Evolutionary conservation across 2,113 vertebrate species (phyloP).

Genomic region (Osmerus eperlanus): DNA sequence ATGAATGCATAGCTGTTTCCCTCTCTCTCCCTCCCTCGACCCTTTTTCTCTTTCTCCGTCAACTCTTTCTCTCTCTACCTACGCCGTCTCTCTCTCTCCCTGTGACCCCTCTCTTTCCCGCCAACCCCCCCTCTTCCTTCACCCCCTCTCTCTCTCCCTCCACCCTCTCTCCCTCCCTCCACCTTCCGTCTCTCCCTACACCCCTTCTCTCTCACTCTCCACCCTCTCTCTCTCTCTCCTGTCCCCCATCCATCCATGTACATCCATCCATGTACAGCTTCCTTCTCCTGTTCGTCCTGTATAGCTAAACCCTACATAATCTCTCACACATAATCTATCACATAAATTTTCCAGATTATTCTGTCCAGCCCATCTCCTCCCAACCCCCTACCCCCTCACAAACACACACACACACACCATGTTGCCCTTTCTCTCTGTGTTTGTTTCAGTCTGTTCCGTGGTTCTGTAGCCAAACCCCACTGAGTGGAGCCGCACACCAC

Average conservation of each 20-base stretch:
- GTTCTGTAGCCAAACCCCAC: background rate
- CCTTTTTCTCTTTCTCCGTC: constrained; percentile 12
- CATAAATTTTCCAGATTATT: too few relatives aligned
- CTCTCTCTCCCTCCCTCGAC: constrained; percentile 3
- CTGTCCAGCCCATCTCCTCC: too few relatives aligned
- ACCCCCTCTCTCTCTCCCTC: background rate
- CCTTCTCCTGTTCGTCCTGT: background rate
- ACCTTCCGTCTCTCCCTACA: too few relatives aligned
- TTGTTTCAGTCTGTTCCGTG: background rate
- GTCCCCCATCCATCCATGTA: background rate
- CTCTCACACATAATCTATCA: too few relatives aligned
- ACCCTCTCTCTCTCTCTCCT: background rate
- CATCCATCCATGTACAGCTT: background rate
- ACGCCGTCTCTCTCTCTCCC: too few relatives aligned
- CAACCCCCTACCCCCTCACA: too few relatives aligned
- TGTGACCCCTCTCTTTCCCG: background rate
- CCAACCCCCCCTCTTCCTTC: background rate
- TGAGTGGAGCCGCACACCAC: too few relatives aligned
- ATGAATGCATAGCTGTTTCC: too few relatives aligned
- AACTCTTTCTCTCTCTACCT: background rate
- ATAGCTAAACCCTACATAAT: too few relatives aligned
- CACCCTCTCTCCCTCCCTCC: constrained; percentile 2
- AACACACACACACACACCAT: too few relatives aligned
- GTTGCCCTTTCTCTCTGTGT: too few relatives aligned
- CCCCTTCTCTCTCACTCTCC: background rate